Evolutionary conservation across 2,113 vertebrate species (phyloP).

Genomic region (Chloropsis hardwickii): DNA sequence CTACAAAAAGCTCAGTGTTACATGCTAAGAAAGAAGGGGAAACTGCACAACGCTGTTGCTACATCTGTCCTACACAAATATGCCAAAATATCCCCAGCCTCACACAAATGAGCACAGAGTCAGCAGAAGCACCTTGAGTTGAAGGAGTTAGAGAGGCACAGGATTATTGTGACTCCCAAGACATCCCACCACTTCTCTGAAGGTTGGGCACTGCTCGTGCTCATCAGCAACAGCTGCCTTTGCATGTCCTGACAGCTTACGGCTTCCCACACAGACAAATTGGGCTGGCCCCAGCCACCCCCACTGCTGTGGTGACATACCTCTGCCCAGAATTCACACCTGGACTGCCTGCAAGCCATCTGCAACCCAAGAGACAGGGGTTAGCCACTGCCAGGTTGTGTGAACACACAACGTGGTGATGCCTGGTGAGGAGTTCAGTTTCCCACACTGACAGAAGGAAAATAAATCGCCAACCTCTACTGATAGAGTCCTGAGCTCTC

Average conservation of each 20-base stretch:
- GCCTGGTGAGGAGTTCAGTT: background rate
- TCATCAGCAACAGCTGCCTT: background rate
- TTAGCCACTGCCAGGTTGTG: background rate
- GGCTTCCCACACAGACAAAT: background rate
- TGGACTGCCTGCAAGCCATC: background rate
- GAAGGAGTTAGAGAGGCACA: background rate
- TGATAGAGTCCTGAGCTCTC: background rate
- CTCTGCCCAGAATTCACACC: slow-evolving; percentile 17
- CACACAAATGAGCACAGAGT: background rate
- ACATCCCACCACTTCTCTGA: background rate
- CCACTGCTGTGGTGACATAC: background rate
- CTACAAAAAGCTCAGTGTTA: background rate
- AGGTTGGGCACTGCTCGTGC: background rate
- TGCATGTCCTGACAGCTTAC: background rate
- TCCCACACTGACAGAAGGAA: background rate
- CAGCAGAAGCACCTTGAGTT: background rate
- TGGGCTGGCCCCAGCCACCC: background rate
- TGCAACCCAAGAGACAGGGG: background rate
- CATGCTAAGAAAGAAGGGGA: background rate
- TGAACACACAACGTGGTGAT: background rate
- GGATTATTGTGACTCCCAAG: background rate
- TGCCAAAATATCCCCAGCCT: background rate
- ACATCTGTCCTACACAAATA: background rate
- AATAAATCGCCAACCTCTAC: background rate
- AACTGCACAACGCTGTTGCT: background rate